Base-by-base conservation (phyloP, 2,797 vertebrate genomes). In the Nyctalus aviator region DNA sequence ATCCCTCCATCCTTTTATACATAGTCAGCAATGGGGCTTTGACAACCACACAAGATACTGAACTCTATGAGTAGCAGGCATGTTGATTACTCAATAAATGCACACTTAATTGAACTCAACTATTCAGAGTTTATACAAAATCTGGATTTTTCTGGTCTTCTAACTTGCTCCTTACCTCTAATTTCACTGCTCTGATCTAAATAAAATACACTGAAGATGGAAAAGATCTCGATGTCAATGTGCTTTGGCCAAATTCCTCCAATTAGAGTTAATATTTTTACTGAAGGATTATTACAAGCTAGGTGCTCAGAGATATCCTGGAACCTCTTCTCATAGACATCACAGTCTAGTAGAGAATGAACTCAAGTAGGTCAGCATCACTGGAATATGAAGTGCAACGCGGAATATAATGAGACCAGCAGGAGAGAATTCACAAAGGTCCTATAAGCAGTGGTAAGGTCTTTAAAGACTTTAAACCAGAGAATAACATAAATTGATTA, bases 111-210 rank as follows among this genome's bases (percentile, higher is more conserved):
- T 72, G 68, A 94, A 93, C 30, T 89, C 35, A 90, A 81, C 14
- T 82, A 89, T 90, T 91, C 30, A 73, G 37, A 84, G n/a, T 88
- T 66, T 62, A 3, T 68, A 55, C 75, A 62, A 69, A 92, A 78
- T 57, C 44, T 90, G 50, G 30, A 88, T 57, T 95, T 96, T 93
- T 77, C 55, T 86, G 20, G 15, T 75, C 27, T 96, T 78, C 50
- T 66, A 81, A 95, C 75, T 72, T 85, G n/a, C 30, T 95, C 57
- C 68, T 81, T 68, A 64, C 12, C 41, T 68, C 64, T 20, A 76
- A 46, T 90, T 91, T 96, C 48, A 78, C 41, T 71, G 50, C 13
- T 75, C 18, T 73, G 3, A 18, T 79, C 7, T 1, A 62, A 62
- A 62, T 50, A 48, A 59, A 88, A 79, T 76, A 93, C 25, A 69